Percentiles rank a stretch among this genome's conserved stretches.
Conservation (phyloP, 2,888 invertebrate species). For the Candidula unifasciata region DNA sequence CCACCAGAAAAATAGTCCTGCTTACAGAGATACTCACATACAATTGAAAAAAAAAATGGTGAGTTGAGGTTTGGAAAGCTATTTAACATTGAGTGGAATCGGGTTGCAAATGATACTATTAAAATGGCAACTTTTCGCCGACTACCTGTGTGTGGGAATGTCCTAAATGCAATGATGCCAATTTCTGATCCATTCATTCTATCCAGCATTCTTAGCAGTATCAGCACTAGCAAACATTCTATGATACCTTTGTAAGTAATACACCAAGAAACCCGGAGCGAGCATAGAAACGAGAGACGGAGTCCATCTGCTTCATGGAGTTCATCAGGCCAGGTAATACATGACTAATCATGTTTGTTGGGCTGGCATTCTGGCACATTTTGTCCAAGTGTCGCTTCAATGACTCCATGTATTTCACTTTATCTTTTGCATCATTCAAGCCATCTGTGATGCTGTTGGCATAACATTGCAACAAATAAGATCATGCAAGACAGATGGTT, state of each 20-base stretch:
- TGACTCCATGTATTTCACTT: slow-evolving; percentile 77
- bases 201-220: background rate
- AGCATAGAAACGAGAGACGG: slow-evolving; percentile 76
- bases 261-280: slow-evolving; percentile 76
- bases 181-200: too few relatives aligned
- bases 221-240: background rate
- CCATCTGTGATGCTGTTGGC: slow-evolving; percentile 76
- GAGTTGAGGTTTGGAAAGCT: too few relatives aligned
- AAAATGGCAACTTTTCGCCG: too few relatives aligned
- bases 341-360: slow-evolving; percentile 71
- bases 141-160: too few relatives aligned
- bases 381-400: slow-evolving; percentile 75
- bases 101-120: too few relatives aligned
- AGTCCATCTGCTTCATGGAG: slow-evolving; percentile 77
- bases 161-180: too few relatives aligned
- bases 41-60: too few relatives aligned
- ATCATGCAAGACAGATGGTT: too few relatives aligned
- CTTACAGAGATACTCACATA: too few relatives aligned
- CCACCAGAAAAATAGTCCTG: too few relatives aligned
- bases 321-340: slow-evolving; percentile 76
- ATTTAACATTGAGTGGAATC: too few relatives aligned
- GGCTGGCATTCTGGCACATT: slow-evolving; percentile 75
- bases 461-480: too few relatives aligned
- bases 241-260: slow-evolving; percentile 74
- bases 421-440: slow-evolving; percentile 78